Percentiles rank a stretch among this genome's conserved stretches.
These are phyloP conservation scores for Dicyrtoma fusca DNA, from an alignment of 2,888 invertebrate species.

Conservation along the genomic window DNA sequence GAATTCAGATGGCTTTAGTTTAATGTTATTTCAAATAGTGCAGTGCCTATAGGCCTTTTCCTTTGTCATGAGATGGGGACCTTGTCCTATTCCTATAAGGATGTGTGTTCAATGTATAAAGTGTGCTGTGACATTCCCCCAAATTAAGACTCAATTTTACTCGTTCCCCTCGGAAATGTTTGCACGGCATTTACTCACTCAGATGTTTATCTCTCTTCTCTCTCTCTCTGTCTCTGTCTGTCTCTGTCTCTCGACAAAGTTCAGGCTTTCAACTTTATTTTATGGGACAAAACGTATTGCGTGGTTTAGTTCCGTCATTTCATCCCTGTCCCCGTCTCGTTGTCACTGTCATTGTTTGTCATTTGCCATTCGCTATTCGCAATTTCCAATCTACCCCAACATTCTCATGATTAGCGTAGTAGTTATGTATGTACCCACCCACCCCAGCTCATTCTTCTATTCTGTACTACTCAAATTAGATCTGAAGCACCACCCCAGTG, in stretches of 20 bases:
- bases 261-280: too few species aligned
- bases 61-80: too few species aligned
- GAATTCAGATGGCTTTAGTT: too few species aligned
- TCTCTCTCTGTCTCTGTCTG: background rate
- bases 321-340: too few species aligned
- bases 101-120: too few species aligned
- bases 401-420: constrained; percentile 12
- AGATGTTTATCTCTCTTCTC: background rate
- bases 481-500: background rate
- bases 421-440: background rate
- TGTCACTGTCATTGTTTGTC: background rate
- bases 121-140: background rate
- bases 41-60: too few species aligned
- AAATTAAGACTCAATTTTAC: constrained; percentile 15
- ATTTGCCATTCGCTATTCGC: background rate
- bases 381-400: constrained; percentile 26
- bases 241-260: background rate
- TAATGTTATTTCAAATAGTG: too few species aligned
- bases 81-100: too few species aligned
- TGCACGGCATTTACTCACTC: background rate
- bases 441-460: too few species aligned
- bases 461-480: background rate
- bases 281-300: too few species aligned
- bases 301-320: too few species aligned
- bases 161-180: constrained; percentile 18